These are phyloP conservation scores for Drosophila maculinotata DNA, from an alignment of 2,888 invertebrate genomes.

Conservation along the genomic window DNA sequence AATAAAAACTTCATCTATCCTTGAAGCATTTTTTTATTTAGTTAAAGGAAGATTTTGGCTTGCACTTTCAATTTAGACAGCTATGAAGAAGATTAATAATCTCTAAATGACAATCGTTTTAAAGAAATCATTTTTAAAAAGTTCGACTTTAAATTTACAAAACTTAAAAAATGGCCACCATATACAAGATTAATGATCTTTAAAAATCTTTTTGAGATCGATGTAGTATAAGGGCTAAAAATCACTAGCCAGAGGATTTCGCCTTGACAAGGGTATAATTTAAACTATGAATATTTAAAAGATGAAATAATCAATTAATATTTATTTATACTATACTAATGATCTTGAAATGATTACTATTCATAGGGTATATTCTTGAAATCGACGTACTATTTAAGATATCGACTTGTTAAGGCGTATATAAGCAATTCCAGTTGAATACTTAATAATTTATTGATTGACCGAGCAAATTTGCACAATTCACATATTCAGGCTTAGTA, in stretches of 20 bases:
- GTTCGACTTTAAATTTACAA: not conserved
- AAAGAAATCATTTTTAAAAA: not conserved
- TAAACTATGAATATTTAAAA: no score
- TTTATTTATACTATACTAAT: not conserved
- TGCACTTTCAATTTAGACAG: not conserved
- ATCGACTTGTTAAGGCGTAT: not conserved
- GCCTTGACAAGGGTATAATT: constrained; percentile 4
- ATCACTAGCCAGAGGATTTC: not conserved
- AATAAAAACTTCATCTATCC: not conserved
- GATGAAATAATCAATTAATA: not conserved
- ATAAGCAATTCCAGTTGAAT: no score
- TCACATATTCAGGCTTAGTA: not conserved
- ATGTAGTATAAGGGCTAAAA: not conserved
- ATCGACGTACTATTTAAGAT: not conserved
- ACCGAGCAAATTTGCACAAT: not conserved
- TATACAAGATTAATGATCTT: constrained; percentile 27
- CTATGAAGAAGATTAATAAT: constrained; percentile 13
- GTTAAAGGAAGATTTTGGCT: not conserved
- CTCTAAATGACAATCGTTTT: not conserved
- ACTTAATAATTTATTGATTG: not conserved
- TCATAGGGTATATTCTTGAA: not conserved
- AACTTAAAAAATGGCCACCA: constrained; percentile 5
- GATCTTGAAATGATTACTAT: not conserved
- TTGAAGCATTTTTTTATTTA: not conserved
- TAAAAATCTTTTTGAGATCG: not conserved